These are phyloP conservation scores for Pipistrellus pipistrellus DNA, from an alignment of 2,797 vertebrate species.

Conservation along the genomic window DNA sequence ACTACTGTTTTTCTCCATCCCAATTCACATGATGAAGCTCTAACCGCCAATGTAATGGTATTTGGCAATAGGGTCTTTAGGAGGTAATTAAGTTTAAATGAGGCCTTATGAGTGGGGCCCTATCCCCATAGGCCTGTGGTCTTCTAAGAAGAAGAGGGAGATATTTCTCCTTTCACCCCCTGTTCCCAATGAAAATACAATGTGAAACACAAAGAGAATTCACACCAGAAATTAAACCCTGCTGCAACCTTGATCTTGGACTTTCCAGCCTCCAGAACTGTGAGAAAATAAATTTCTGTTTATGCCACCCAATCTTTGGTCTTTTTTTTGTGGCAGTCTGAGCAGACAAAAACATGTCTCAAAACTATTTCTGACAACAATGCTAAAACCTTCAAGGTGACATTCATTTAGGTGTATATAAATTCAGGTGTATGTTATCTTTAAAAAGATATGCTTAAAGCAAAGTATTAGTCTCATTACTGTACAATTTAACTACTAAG, in stretches of 20 bases:
- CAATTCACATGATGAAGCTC: background rate
- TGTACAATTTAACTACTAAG: constrained; percentile 33
- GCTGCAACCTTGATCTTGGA: background rate
- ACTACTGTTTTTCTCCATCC: background rate
- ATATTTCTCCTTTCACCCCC: background rate
- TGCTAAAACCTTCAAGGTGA: constrained; percentile 30
- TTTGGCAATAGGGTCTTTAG: background rate
- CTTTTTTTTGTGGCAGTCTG: background rate
- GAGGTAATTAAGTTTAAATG: constrained; percentile 40
- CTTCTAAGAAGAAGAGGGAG: background rate
- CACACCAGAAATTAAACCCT: constrained; percentile 43
- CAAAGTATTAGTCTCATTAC: constrained; percentile 20
- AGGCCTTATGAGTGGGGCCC: background rate
- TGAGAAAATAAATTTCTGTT: constrained; percentile 47
- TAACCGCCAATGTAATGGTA: background rate
- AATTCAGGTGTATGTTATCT: constrained; percentile 28
- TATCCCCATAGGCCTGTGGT: background rate
- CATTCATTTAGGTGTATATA: constrained; percentile 7
- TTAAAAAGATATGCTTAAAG: constrained; percentile 53
- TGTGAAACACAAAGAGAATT: background rate
- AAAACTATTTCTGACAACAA: constrained; percentile 8
- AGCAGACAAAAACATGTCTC: constrained; percentile 6
- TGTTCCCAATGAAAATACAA: background rate
- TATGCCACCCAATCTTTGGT: background rate
- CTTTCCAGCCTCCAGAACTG: background rate